These are phyloP conservation scores for Ramphastos sulfuratus DNA, from an alignment of 2,113 vertebrate species.

Conservation along the genomic window DNA sequence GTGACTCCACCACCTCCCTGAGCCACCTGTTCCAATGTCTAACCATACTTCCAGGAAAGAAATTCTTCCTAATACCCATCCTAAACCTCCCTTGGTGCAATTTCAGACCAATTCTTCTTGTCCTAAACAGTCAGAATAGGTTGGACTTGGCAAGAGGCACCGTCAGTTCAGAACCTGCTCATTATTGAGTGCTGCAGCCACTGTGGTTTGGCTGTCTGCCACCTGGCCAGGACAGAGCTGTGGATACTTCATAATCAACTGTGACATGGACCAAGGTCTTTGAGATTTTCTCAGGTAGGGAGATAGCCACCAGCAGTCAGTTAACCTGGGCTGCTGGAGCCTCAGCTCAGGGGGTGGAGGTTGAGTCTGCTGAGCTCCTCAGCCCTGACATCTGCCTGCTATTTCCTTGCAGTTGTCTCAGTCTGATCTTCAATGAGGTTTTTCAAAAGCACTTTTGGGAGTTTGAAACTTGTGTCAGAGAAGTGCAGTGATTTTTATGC, in stretches of 20 bases:
- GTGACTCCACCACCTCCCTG: no score
- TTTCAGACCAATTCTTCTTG: no score
- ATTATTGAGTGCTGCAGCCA: rapidly evolving
- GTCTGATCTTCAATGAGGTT: background rate
- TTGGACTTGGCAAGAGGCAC: background rate
- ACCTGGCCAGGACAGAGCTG: background rate
- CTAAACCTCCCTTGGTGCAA: no score
- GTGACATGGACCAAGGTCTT: background rate
- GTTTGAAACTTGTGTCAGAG: rapidly evolving
- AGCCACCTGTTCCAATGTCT: no score
- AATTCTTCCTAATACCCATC: no score
- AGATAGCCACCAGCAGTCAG: background rate
- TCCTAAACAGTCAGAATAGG: background rate
- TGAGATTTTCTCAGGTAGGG: background rate
- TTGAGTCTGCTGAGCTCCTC: background rate
- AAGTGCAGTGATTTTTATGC: background rate
- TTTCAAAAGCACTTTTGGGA: background rate
- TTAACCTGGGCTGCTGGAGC: background rate
- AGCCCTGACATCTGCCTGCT: rapidly evolving
- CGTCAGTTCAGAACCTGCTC: background rate
- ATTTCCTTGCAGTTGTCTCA: no score
- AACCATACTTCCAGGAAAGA: no score
- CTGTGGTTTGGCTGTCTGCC: background rate
- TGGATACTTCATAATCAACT: rapidly evolving
- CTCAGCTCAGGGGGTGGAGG: background rate